Evolutionary conservation across 2,888 invertebrate genomes (phyloP).

Genomic region (Rotaria sp.): DNA sequence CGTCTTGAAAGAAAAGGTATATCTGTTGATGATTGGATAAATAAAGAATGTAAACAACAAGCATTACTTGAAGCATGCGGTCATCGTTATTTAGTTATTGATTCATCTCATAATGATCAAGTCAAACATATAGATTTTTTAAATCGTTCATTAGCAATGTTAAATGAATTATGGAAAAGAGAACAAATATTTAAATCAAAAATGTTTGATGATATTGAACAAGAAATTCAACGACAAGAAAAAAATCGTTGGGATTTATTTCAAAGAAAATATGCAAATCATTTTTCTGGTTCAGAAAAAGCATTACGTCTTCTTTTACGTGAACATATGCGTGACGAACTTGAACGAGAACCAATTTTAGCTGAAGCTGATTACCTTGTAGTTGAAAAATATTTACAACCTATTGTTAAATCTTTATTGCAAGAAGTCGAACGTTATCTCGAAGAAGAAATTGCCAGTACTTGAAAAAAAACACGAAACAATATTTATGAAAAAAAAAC

Average conservation of each 20-base stretch:
- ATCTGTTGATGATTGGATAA: neutral
- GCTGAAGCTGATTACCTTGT: neutral
- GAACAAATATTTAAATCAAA: neutral
- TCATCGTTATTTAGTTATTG: conserved; percentile 21
- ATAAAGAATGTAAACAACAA: conserved; percentile 24
- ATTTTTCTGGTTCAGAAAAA: neutral
- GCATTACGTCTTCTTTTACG: neutral
- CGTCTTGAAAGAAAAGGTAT: neutral
- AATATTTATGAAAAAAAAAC: neutral
- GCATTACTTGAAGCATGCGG: conserved; percentile 15
- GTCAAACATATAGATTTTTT: neutral
- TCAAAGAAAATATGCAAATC: neutral
- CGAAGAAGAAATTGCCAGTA: conserved; percentile 18
- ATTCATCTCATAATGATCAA: conserved; percentile 17
- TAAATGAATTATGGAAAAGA: neutral
- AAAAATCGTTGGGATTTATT: neutral
- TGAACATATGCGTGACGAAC: conserved; percentile 12
- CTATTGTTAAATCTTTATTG: conserved; percentile 2
- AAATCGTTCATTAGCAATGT: neutral
- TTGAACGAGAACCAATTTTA: neutral
- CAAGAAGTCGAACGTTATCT: conserved; percentile 23
- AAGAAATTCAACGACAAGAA: conserved; percentile 10
- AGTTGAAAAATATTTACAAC: conserved; percentile 9
- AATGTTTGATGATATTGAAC: conserved; percentile 21
- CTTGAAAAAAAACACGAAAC: neutral